Evolutionary conservation across 2,888 invertebrate genomes (phyloP).

Genomic region (Ectemnius cavifrons): DNA sequence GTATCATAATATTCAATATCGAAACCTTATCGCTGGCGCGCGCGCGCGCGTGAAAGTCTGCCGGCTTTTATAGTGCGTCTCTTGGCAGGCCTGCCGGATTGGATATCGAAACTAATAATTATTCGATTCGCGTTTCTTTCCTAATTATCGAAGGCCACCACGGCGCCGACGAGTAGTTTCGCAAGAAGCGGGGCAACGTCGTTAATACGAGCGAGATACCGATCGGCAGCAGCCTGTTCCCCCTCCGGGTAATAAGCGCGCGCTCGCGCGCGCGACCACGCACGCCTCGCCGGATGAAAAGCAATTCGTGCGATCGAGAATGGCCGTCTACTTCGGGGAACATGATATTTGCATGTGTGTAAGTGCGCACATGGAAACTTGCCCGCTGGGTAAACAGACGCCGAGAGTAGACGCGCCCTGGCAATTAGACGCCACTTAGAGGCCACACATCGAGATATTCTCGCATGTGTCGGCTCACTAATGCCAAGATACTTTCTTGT

Average conservation of each 20-base stretch:
- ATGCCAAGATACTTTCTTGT: conserved; percentile 17
- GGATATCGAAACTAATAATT: conserved; percentile 48
- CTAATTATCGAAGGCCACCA: conserved; percentile 50
- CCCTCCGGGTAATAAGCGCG: conserved; percentile 50
- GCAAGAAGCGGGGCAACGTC: conserved; percentile 40
- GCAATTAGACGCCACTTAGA: conserved; percentile 70
- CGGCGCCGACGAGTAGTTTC: conserved; percentile 42
- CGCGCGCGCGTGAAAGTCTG: too few relatives aligned
- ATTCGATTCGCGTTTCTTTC: conserved; percentile 45
- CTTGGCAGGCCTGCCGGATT: too few relatives aligned
- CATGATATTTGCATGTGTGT: too few relatives aligned
- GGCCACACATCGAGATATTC: conserved; percentile 45
- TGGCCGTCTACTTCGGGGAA: conserved; percentile 46
- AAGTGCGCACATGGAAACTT: too few relatives aligned
- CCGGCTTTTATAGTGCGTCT: too few relatives aligned
- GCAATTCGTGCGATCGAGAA: conserved; percentile 50
- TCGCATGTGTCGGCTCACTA: too few relatives aligned
- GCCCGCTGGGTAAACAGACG: conserved; percentile 70
- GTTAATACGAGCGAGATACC: conserved; percentile 56
- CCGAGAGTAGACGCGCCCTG: conserved; percentile 59
- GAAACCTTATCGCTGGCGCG: conserved; percentile 17
- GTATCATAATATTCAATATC: conserved; percentile 26
- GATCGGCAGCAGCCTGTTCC: conserved; percentile 48
- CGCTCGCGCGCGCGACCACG: conserved; percentile 16
- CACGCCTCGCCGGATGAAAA: conserved; percentile 43